Evolutionary conservation across 2,113 vertebrate genomes (phyloP).

Genomic region (Chaetodon auriga): DNA sequence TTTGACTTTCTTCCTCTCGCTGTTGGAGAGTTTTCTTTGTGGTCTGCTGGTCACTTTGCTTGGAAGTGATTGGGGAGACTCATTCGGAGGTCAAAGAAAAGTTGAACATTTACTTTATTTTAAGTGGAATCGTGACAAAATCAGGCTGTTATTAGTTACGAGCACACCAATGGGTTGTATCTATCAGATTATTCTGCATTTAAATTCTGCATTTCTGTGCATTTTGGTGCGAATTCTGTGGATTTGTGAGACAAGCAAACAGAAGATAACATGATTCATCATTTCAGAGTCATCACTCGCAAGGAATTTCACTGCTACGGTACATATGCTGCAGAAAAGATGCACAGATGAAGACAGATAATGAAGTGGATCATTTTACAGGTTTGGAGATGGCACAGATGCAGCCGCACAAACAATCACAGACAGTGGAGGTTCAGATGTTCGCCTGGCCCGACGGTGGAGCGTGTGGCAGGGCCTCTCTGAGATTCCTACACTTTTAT

Average conservation of each 20-base stretch:
- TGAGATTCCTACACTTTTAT: slow-evolving; percentile 39
- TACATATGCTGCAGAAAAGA: background rate
- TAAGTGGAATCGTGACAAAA: background rate
- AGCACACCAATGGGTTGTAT: background rate
- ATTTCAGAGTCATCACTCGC: background rate
- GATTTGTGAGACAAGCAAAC: background rate
- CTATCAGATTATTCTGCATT: background rate
- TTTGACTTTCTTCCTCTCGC: slow-evolving; percentile 17
- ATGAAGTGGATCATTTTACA: background rate
- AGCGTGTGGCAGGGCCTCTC: slow-evolving; percentile 13
- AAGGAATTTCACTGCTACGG: background rate
- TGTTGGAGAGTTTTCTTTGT: slow-evolving; percentile 48
- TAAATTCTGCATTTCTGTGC: too few relatives aligned
- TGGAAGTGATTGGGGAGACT: slow-evolving; percentile 6
- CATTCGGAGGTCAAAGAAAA: slow-evolving; percentile 19
- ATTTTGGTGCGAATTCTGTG: background rate
- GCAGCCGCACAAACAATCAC: slow-evolving; percentile 13
- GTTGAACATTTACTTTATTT: background rate
- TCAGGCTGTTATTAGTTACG: background rate
- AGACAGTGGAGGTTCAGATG: slow-evolving; percentile 25
- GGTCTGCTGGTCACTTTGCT: slow-evolving; percentile 40
- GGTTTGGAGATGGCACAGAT: background rate
- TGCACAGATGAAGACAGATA: background rate
- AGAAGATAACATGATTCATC: background rate
- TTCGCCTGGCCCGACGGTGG: background rate